Conservation (phyloP, 2,113 vertebrate species). For the Microcebus tavaratra region DNA sequence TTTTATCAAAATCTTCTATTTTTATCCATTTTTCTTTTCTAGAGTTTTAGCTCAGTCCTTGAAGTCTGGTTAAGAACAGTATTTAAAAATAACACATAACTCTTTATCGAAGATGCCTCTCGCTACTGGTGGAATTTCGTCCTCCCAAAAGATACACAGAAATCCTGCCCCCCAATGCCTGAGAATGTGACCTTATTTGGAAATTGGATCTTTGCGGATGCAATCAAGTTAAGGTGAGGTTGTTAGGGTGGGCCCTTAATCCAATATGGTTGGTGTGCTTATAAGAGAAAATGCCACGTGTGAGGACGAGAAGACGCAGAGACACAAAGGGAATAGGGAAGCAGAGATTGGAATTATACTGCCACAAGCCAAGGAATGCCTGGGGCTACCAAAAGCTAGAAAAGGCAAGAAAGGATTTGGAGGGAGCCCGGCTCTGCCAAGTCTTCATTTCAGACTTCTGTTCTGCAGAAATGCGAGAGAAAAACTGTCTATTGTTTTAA, state of each 20-base stretch:
- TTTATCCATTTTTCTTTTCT: background rate
- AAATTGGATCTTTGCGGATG: background rate
- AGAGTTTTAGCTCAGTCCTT: background rate
- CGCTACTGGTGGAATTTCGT: background rate
- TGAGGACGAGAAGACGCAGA: background rate
- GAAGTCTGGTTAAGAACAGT: background rate
- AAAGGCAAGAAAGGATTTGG: background rate
- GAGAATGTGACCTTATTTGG: background rate
- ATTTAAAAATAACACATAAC: background rate
- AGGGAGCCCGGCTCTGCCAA: background rate
- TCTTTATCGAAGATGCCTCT: background rate
- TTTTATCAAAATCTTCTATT: background rate
- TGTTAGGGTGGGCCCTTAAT: background rate
- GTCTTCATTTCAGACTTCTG: background rate
- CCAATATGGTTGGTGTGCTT: background rate
- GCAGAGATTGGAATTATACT: rapidly evolving
- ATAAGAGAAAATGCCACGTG: background rate
- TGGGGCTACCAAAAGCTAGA: background rate
- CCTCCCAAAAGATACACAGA: background rate
- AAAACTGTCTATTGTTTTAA: background rate
- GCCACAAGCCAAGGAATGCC: background rate
- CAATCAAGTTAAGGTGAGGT: background rate
- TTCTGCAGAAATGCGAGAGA: background rate
- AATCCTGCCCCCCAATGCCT: background rate
- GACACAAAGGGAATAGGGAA: too few species aligned